Conservation (phyloP, 2,888 invertebrate species). For the Rhorus exstirpatorius region DNA sequence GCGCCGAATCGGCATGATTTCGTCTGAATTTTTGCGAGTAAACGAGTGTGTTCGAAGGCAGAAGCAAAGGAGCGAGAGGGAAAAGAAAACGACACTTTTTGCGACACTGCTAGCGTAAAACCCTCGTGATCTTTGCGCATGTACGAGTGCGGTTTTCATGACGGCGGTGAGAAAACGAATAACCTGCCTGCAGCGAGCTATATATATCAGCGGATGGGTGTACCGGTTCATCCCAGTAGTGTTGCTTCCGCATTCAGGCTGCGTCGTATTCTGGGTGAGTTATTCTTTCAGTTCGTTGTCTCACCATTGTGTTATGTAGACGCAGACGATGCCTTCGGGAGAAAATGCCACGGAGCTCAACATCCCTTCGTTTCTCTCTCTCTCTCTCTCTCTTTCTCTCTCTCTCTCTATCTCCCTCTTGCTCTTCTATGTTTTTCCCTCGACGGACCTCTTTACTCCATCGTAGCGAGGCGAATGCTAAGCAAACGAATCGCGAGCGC, state of each 20-base stretch:
- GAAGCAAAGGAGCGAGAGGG: conserved; percentile 3
- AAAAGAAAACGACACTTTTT: conserved; percentile 57
- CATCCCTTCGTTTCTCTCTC: conserved; percentile 45
- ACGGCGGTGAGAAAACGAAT: conserved; percentile 63
- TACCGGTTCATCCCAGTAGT: conserved; percentile 61
- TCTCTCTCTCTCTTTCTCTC: conserved; percentile 44
- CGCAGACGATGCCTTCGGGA: conserved; percentile 76
- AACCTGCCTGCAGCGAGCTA: conserved; percentile 53
- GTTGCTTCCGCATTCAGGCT: conserved; percentile 78
- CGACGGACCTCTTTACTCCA: conserved; percentile 61
- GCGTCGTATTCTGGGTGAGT: conserved; percentile 82
- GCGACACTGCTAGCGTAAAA: conserved; percentile 65
- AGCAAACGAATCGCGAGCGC: conserved; percentile 76
- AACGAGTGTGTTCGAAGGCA: conserved; percentile 5
- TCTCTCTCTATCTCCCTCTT: conserved; percentile 46
- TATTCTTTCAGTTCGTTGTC: conserved; percentile 84
- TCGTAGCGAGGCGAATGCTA: conserved; percentile 77
- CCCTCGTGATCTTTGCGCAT: conserved; percentile 72
- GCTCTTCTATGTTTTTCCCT: conserved; percentile 56
- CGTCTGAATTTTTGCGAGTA: conserved; percentile 60
- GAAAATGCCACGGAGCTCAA: conserved; percentile 66
- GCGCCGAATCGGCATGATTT: conserved; percentile 71
- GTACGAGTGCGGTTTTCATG: conserved; percentile 73
- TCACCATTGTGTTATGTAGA: conserved; percentile 82
- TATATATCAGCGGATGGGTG: conserved; percentile 48